These are phyloP conservation scores for Elaphurus davidianus DNA, from an alignment of 2,113 vertebrate genomes.

Conservation along the genomic window DNA sequence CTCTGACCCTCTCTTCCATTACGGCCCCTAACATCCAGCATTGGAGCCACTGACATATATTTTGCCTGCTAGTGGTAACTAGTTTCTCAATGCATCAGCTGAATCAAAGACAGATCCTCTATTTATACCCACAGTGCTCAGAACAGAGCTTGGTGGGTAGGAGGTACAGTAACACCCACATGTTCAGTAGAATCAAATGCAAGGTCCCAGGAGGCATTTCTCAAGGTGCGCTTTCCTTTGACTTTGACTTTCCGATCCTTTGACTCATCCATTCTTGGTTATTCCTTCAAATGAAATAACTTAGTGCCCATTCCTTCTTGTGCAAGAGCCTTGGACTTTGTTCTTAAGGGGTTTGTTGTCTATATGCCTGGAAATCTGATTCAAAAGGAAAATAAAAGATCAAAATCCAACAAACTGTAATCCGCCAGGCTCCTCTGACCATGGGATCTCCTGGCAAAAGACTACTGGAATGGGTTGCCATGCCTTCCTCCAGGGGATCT, in stretches of 20 bases:
- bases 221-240: not conserved
- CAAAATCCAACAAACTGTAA: not conserved
- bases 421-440: not conserved
- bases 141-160: not conserved
- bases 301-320: not conserved
- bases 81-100: not conserved
- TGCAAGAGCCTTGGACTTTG: not conserved
- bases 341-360: not conserved
- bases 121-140: not conserved
- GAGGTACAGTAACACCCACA: accelerated
- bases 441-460: not conserved
- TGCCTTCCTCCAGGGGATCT: not conserved
- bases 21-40: not conserved
- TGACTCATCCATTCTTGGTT: not conserved
- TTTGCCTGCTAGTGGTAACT: not conserved
- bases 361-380: not conserved
- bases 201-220: not conserved
- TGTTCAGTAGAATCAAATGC: not conserved
- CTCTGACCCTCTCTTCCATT: not conserved
- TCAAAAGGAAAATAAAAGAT: not conserved
- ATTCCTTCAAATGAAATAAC: not conserved
- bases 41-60: not conserved
- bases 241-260: not conserved
- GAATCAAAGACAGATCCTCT: not conserved
- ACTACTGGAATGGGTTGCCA: not conserved